Evolutionary conservation across 2,797 vertebrate genomes (phyloP), one percentile per base, ranked within the genome.

Genomic region (Miopithecus talapoin): DNA sequence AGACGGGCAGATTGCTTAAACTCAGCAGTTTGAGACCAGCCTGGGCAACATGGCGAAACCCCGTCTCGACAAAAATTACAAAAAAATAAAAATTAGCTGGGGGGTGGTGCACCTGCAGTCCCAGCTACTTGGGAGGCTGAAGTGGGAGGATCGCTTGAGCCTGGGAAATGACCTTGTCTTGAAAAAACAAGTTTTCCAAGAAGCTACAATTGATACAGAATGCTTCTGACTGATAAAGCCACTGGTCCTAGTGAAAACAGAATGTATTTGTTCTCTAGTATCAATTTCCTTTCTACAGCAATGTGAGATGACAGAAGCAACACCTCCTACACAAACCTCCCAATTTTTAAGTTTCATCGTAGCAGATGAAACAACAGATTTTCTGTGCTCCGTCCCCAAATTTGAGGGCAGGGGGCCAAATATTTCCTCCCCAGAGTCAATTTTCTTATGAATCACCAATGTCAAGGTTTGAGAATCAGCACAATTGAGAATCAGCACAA

Each of bases 331-430:
- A 79, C 75, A 96, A 93, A 64, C 26, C 53, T 94, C 91, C 88
- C 53, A 84, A 80, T 26, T 94, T 95, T 94, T 92, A 36, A 68
- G 83, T 85, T 76, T 96, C 85, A 92, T 16, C 85, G 57, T 96
- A 96, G 88, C 85, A 97, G 83, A 93, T 89, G 93, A 96, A 94
- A 96, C 74, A 96, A 95, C 92, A 97, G 75, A 95, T 95, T 84
- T 89, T 94, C 92, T 97, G 41, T 95, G 95, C 93, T 95, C 50
- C 30, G 46, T 91, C 88, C 79, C 72, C 85, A 96, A 92, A 93
- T 95, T 81, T 86, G 94, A 95, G 50, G 61, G 70, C 55, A 96
- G 61, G 75, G 96, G 83, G 85, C 78, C 96, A 97, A 95, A 30
- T 89, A 94, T 59, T 93, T 96, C 96, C 41, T 96, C 70, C 78